These are phyloP conservation scores for Rhysida immarginata DNA, from an alignment of 1,140 invertebrate genomes.

Conservation along the genomic window DNA sequence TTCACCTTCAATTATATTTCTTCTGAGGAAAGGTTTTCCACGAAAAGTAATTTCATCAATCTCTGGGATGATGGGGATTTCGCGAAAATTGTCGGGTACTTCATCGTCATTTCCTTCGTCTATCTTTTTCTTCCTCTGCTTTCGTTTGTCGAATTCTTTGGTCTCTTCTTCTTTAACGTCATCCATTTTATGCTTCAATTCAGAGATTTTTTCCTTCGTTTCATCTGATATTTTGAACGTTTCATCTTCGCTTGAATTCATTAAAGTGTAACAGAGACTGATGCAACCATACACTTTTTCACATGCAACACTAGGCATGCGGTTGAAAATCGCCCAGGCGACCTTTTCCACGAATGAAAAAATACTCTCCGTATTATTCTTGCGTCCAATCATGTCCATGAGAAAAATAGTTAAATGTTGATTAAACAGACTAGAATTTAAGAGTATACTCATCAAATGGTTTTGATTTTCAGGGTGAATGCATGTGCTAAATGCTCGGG, in stretches of 20 bases:
- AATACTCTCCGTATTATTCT: too few species aligned
- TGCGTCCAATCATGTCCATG: too few species aligned
- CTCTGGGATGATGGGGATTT: neutral
- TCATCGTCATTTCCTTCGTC: neutral
- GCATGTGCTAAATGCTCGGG: too few species aligned
- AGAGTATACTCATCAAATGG: too few species aligned
- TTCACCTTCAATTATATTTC: conserved; percentile 41
- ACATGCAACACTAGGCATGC: too few species aligned
- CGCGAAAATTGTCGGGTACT: neutral
- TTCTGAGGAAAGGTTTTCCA: conserved; percentile 33
- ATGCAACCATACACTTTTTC: too few species aligned
- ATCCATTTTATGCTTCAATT: neutral
- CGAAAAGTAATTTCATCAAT: neutral
- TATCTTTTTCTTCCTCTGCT: neutral
- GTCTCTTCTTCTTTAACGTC: neutral
- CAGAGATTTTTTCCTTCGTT: neutral
- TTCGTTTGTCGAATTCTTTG: neutral
- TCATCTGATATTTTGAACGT: neutral
- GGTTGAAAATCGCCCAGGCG: too few species aligned
- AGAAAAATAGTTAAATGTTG: too few species aligned
- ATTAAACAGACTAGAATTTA: too few species aligned
- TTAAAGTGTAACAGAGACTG: too few species aligned
- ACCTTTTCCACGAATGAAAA: too few species aligned
- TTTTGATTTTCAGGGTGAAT: too few species aligned
- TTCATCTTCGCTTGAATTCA: neutral